Evolutionary conservation across 2,113 vertebrate species (phyloP).

Genomic region (pig (Sus scrofa)): T2T-Sscrofa CM000824.6:66709501-66710000

Average conservation of each 20-base stretch:
- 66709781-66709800: slow-evolving; percentile 19
- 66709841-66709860: not conserved
- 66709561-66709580: slow-evolving; percentile 46
- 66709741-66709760: slow-evolving; percentile 32
- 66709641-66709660: slow-evolving; percentile 44
- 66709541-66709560: slow-evolving; percentile 52
- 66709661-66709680: not conserved
- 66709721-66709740: not conserved
- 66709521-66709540: not conserved
- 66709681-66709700: slow-evolving; percentile 60
- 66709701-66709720: slow-evolving; percentile 46
- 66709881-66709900: not conserved
- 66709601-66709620: slow-evolving; percentile 23
- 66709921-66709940: not conserved
- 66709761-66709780: not conserved
- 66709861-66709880: not conserved
- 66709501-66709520: not conserved
- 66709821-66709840: not conserved
- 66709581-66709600: slow-evolving; percentile 41
- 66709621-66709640: slow-evolving; percentile 62
- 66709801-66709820: not conserved
- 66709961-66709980: not conserved
- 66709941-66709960: not conserved
- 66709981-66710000: not conserved
- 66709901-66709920: not conserved